Evolutionary conservation across 2,113 vertebrate species (phyloP).

Genomic region (Sorex fumeus): DNA sequence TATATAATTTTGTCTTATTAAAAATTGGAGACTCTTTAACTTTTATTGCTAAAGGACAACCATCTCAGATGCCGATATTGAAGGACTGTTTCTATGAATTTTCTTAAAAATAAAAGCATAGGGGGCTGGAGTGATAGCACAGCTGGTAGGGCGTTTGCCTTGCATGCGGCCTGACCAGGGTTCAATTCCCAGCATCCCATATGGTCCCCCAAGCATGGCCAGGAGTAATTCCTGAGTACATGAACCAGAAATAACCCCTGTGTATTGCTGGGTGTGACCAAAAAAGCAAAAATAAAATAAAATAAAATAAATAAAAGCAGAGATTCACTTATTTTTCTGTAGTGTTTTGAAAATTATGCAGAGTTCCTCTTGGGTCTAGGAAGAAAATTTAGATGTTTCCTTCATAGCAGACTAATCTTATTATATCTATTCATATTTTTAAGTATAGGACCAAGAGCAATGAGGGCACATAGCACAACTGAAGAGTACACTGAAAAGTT

Average conservation of each 20-base stretch:
- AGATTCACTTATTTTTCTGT: background rate
- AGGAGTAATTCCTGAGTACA: too few relatives aligned
- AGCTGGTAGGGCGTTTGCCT: too few relatives aligned
- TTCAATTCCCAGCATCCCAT: too few relatives aligned
- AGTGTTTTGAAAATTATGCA: background rate
- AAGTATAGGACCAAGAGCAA: background rate
- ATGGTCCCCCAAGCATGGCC: too few relatives aligned
- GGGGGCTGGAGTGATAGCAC: too few relatives aligned
- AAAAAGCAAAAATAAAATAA: too few relatives aligned
- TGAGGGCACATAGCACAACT: background rate
- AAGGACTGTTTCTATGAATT: background rate
- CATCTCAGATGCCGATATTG: slow-evolving; percentile 16
- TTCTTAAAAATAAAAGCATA: slow-evolving; percentile 26
- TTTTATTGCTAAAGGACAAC: slow-evolving; percentile 21
- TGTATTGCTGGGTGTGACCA: too few relatives aligned
- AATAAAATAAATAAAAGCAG: background rate
- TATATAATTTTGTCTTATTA: slow-evolving; percentile 28
- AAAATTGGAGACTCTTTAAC: slow-evolving; percentile 44
- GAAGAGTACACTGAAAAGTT: background rate
- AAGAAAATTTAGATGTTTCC: slow-evolving; percentile 40
- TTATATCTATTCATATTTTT: background rate
- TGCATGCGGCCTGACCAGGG: too few relatives aligned
- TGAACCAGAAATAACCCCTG: too few relatives aligned
- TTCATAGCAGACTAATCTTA: background rate
- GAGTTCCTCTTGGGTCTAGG: slow-evolving; percentile 5